phyloP scores from a whole-genome alignment of 2,113 vertebrate genomes.

The Sinocyclocheilus anophthalmus region DNA sequence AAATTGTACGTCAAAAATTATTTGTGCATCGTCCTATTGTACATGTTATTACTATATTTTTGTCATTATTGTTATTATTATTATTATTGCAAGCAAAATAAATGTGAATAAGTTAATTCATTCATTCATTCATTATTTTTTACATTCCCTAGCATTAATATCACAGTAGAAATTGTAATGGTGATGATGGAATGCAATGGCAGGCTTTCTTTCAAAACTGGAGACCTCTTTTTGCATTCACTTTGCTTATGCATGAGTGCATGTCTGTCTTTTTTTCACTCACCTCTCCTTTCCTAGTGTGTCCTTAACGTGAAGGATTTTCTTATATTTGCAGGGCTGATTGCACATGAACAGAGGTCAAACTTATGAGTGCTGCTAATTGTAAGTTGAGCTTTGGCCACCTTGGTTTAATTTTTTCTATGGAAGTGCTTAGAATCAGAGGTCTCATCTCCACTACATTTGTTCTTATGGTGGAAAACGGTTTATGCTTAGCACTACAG shows the following conservation, averaged over 20 bases:
- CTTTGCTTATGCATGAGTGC: background rate
- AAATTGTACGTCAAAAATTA: background rate
- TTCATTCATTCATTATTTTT: background rate
- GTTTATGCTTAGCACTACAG: background rate
- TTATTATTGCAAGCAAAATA: background rate
- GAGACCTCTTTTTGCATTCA: background rate
- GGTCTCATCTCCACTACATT: background rate
- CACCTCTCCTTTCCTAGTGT: background rate
- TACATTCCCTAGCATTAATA: no score
- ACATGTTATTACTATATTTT: no score
- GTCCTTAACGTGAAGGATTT: constrained; percentile 5
- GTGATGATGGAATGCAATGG: background rate
- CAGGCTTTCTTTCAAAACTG: background rate
- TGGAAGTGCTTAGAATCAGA: constrained; percentile 27
- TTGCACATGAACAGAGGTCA: background rate
- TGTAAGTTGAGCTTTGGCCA: background rate
- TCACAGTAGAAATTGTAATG: background rate
- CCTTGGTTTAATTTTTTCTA: background rate
- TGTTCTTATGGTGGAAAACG: background rate
- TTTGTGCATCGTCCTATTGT: background rate
- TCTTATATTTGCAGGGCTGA: background rate
- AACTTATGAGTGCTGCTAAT: constrained; percentile 14
- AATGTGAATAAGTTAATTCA: background rate
- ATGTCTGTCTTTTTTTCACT: constrained; percentile 27
- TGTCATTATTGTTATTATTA: no score